Conservation (phyloP, 2,113 vertebrate genomes). For the Willisornis vidua region DNA sequence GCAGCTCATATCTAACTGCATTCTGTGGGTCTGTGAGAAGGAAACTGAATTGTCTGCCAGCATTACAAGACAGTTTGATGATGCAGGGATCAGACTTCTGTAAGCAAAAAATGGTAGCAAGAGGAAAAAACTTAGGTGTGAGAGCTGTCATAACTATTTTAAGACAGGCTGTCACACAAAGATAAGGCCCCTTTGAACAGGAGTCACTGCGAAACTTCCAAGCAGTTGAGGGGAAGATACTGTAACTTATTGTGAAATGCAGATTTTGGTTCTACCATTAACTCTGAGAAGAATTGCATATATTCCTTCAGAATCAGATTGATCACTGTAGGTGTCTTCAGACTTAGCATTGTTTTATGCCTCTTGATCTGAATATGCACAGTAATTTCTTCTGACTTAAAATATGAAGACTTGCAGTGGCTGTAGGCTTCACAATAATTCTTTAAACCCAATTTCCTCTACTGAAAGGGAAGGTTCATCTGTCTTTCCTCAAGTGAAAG, state of each 20-base stretch:
- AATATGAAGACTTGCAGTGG: not conserved
- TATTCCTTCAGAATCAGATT: not conserved
- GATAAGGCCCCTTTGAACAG: not conserved
- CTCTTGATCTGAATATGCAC: not conserved
- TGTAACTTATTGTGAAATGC: not conserved
- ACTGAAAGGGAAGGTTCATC: rapidly evolving
- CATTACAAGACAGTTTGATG: not conserved
- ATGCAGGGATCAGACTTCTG: not conserved
- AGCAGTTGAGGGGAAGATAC: not conserved
- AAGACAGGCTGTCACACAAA: not conserved
- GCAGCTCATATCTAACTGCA: not conserved
- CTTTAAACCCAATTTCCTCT: rapidly evolving
- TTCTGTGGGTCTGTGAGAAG: not conserved
- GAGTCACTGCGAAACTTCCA: not conserved
- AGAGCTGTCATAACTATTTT: not conserved
- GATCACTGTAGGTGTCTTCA: not conserved
- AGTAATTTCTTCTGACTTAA: not conserved
- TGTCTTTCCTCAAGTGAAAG: not conserved
- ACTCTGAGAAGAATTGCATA: not conserved
- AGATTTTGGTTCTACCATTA: not conserved
- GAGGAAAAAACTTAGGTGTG: not conserved
- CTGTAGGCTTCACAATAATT: not conserved
- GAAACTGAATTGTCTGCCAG: not conserved
- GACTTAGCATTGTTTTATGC: not conserved
- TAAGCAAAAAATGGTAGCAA: not conserved